These are phyloP conservation scores for Tineola bisselliella DNA, from an alignment of 2,888 invertebrate species.

Conservation along the genomic window DNA sequence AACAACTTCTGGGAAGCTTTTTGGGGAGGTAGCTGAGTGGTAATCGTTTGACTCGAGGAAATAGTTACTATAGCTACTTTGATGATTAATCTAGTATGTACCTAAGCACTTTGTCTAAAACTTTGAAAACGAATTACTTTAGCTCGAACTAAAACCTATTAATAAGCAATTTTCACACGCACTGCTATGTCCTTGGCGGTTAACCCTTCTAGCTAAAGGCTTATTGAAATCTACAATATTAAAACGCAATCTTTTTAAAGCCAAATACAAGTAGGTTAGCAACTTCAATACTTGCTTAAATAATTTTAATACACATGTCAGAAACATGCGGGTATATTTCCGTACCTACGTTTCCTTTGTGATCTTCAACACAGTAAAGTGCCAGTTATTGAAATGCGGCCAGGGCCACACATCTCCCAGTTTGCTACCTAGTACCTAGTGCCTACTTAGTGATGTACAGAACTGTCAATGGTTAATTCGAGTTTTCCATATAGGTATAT, in stretches of 20 bases:
- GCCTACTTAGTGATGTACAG: neutral
- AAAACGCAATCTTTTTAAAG: neutral
- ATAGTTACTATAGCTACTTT: too few relatives aligned
- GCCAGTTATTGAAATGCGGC: neutral
- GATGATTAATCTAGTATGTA: neutral
- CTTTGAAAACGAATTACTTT: neutral
- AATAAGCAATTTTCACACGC: conserved; percentile 1
- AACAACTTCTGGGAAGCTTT: too few relatives aligned
- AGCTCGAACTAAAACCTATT: neutral
- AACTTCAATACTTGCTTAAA: neutral
- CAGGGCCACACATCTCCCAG: neutral
- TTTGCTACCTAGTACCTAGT: neutral
- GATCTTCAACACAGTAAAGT: neutral
- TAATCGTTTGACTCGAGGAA: too few relatives aligned
- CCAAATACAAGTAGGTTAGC: too few relatives aligned
- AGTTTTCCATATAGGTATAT: too few relatives aligned
- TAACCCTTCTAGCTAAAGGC: neutral
- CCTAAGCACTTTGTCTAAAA: neutral
- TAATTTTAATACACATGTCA: neutral
- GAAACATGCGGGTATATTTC: neutral
- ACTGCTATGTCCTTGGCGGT: neutral
- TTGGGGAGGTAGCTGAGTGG: too few relatives aligned
- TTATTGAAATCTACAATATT: neutral
- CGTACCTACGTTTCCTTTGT: neutral
- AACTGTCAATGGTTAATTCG: neutral